These are phyloP conservation scores for Eulemur macaco DNA, from an alignment of 2,113 vertebrate genomes.

Conservation along the genomic window DNA sequence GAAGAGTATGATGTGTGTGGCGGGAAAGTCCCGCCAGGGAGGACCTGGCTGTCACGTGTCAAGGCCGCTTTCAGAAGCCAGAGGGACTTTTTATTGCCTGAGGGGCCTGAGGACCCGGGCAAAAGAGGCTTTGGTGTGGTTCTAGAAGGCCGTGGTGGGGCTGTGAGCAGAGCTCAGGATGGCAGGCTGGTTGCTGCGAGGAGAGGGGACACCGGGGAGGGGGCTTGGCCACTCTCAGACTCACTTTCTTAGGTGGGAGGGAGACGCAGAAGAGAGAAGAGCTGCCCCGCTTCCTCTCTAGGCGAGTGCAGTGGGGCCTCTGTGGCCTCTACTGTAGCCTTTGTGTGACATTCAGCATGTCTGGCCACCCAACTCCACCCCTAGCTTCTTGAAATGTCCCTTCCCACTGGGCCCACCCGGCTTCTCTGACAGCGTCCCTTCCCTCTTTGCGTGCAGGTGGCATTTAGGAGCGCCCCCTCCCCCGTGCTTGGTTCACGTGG, in stretches of 20 bases:
- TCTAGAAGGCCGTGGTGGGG: not conserved
- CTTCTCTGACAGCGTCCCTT: not conserved
- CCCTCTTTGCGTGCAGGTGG: not conserved
- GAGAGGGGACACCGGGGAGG: not conserved
- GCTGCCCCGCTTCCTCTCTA: not conserved
- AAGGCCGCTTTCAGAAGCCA: not conserved
- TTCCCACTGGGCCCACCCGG: not conserved
- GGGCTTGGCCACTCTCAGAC: not conserved
- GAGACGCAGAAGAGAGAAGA: not conserved
- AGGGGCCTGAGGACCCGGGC: not conserved
- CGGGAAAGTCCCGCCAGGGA: slow-evolving; percentile 12
- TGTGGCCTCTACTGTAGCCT: not conserved
- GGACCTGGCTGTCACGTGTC: slow-evolving; percentile 17
- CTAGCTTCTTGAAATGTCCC: not conserved
- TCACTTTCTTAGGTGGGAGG: not conserved
- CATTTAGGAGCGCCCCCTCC: not conserved
- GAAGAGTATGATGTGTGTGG: not conserved
- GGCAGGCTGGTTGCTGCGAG: not conserved
- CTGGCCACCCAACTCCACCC: not conserved
- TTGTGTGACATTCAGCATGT: not conserved
- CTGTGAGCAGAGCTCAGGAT: too few relatives aligned
- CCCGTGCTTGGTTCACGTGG: not conserved
- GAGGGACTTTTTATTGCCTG: not conserved
- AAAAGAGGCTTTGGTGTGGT: not conserved
- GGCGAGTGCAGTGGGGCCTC: not conserved